Base-by-base conservation (phyloP, 2,113 vertebrate species). In the Machaerirhynchus nigripectus region DNA sequence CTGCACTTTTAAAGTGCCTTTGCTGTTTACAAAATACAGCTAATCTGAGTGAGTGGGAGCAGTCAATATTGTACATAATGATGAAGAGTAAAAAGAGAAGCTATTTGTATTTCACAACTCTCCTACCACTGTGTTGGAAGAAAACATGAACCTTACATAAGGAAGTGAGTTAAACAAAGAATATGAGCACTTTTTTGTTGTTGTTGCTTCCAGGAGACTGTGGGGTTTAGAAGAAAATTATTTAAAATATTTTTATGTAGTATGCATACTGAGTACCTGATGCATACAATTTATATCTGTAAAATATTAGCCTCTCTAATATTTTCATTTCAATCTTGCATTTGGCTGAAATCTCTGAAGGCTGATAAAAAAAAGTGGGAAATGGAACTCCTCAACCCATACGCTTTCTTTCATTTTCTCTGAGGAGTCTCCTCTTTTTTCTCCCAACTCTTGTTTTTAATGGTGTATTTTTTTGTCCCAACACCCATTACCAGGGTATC, bases 1-100 rank as follows among this genome's bases (percentile, higher is more conserved):
- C 55, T 49, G 21, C 21, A 14, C 40, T 84, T 80, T 47, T 30
- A 7, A 64, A 83, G 78, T 40, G 65, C 1, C 7, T 83, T 94
- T 94, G 35, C 56, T 94, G 77, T 95, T 96, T 95, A 89, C 87
- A 96, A 87, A 95, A 94, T 75, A 87, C 1, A 40, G 47, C 52
- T 87, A 68, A 93, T 84, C 69, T 63, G 55, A 60, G 42, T 74
- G 89, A 93, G 87, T 64, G 81, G 80, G 80, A 87, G 86, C 35
- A 87, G 80, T 90, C 80, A 89, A 60, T 87, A 87, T 87, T 84
- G 73, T 63, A 77, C 87, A 37, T 26, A 28, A 60, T 6, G 46
- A 37, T 50, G 47, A 59, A 70, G 33, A 90, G 52, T 30, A 84
- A 67, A 55, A 84, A 63, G 63, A 88, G 33, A 70, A 90, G 26